Evolutionary conservation across 2,888 invertebrate genomes (phyloP).

Genomic region (Ormyrus labotus): DNA sequence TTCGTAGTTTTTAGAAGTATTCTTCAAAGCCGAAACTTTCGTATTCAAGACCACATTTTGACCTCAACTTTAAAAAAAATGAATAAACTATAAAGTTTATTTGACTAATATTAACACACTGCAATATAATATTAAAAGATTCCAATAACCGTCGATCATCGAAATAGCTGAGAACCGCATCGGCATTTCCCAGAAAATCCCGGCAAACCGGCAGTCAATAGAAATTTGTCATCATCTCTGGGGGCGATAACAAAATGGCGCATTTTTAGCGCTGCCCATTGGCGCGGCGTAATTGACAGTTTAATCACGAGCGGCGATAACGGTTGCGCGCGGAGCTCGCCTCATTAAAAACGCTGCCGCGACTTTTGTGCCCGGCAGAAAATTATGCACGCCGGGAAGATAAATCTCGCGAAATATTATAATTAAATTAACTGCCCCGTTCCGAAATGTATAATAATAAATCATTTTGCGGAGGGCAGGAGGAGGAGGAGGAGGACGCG

Average conservation of each 20-base stretch:
- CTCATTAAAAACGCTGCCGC: conserved; percentile 43
- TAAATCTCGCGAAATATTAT: conserved; percentile 49
- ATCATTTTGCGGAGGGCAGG: conserved; percentile 26
- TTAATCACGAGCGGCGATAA: conserved; percentile 45
- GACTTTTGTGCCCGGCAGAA: not conserved
- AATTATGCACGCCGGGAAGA: conserved; percentile 12
- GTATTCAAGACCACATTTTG: too few relatives aligned
- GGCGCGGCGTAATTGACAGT: conserved; percentile 45
- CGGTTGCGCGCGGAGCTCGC: not conserved
- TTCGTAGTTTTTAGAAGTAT: too few relatives aligned
- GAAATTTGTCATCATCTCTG: conserved; percentile 9
- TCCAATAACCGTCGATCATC: too few relatives aligned
- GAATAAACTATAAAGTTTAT: too few relatives aligned
- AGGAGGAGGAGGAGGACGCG: conserved; percentile 8
- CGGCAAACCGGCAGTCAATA: not conserved
- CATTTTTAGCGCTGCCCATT: conserved; percentile 12
- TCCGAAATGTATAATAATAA: conserved; percentile 47
- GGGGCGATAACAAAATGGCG: conserved; percentile 25
- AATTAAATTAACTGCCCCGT: conserved; percentile 43
- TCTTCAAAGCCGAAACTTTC: too few relatives aligned
- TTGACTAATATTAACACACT: too few relatives aligned
- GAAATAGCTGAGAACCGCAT: not conserved
- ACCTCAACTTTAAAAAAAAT: too few relatives aligned
- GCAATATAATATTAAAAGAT: too few relatives aligned
- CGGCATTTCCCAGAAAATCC: too few relatives aligned